Base-by-base conservation (phyloP, 1,140 invertebrate genomes). In the Calliphora vicina region DNA sequence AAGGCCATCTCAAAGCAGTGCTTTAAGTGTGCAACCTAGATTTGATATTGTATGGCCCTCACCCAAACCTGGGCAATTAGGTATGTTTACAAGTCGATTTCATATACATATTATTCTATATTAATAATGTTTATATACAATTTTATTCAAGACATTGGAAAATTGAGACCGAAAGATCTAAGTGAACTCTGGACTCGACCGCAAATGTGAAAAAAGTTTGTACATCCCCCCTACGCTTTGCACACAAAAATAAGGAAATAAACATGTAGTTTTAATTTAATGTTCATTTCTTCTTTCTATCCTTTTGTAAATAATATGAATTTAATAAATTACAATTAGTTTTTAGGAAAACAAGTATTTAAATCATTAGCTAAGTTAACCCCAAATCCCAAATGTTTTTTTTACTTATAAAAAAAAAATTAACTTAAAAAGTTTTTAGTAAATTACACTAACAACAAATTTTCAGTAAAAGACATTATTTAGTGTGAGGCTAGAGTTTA, bases 131-230 rank as follows among this genome's bases (percentile, higher is more conserved):
- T 29, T 61, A 20, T 25, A 8, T 61, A 13, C 5, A 71, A 71
- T 23, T 71, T n/a, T 25, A 20, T 84, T 86, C 4, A 76, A 89
- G 88, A 89, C n/a, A 86, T 89, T 20, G 87, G 87, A 27, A 89
- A 89, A 82, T 81, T 89, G 74, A 86, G 85, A 23, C 87, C 88
- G 61, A 89, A 89, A 84, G 88, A 89, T 80, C 76, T 89, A 74
- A 89, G 85, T 71, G 88, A 89, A 42, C 85, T 88, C 1, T 89
- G 88, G 88, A 87, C 88, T 13, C 84, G 88, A 25, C 88, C 88
- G 84, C 88, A 89, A 82, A 88, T 89, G 82, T 89, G 88, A 89
- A 87, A 86, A 43, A 82, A 81, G 67, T 26, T 43, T 61, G 13
- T 61, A 61, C 13, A 6, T 23, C 61, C 61, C 20, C n/a, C 23